Evolutionary conservation across 2,888 invertebrate genomes (phyloP), one percentile per base, ranked within the genome.

Genomic region (Cerceris ruficornis): DNA sequence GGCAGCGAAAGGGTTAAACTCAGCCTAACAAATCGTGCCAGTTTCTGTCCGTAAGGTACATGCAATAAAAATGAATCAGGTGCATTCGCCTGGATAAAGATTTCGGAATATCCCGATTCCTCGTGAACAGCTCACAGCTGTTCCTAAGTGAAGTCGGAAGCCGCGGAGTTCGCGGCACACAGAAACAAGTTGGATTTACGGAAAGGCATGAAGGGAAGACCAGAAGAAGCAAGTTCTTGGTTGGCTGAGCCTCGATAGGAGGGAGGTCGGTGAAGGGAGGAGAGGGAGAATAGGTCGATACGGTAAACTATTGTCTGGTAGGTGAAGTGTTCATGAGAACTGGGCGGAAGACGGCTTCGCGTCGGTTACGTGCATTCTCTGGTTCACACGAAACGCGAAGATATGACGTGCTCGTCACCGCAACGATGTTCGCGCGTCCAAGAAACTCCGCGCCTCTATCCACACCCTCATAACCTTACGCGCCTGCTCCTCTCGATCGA

Each of bases 221-320:
- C 80, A 85, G 83, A 86, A 85, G 83, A 81, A 83, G 83, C 84
- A 82, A 84, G 84, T 86, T 83, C 80, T 84, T 79, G 84, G 84
- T 81, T 84, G 82, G 78, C 75, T 77, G 60, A 78, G 50, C 13
- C n/a, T 11, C 46, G 50, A 50, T 13, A n/a, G 54, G 39, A n/a
- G 55, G 58, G 49, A 65, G 65, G 50, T 46, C 46, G 58, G 69
- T 43, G 67, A 69, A 41, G 54, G 54, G 50, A 14, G 62, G 59
- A 71, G 68, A 78, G 82, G 75, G 76, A 85, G 85, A 84, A 82
- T 87, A 88, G 90, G 90, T 90, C 89, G 90, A 90, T 90, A 90
- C 89, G 88, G 87, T 89, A 88, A 89, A 89, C 89, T 90, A 88
- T 90, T 90, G 89, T 90, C 88, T 88, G 86, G 85, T 83, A 87